Evolutionary conservation across 2,797 vertebrate genomes (phyloP).

Genomic region (Neostethus bicornis): DNA sequence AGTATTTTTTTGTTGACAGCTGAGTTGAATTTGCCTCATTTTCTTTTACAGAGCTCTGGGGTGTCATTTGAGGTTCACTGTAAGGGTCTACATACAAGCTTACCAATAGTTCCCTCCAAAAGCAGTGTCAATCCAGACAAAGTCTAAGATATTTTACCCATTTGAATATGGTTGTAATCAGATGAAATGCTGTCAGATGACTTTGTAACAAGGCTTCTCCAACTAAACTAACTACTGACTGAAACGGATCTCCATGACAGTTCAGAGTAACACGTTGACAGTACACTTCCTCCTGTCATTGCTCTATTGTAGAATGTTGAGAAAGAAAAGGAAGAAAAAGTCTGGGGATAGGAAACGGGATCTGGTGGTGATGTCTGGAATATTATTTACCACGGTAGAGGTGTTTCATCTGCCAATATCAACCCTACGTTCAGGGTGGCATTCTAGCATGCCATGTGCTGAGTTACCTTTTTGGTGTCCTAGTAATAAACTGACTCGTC

Average conservation of each 20-base stretch:
- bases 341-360: slow-evolving; percentile 5
- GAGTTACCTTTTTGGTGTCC: slow-evolving; percentile 40
- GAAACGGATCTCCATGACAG: slow-evolving; percentile 40
- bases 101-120: slow-evolving; percentile 26
- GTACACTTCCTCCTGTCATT: slow-evolving; percentile 23
- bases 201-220: slow-evolving; percentile 50
- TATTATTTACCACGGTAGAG: slow-evolving; percentile 37
- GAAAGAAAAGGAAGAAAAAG: slow-evolving; percentile 35
- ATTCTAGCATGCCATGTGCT: slow-evolving; percentile 59
- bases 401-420: slow-evolving; percentile 61
- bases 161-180: slow-evolving; percentile 53
- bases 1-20: slow-evolving; percentile 43
- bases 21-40: slow-evolving; percentile 12
- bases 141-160: slow-evolving; percentile 29
- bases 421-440: too few species aligned
- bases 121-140: slow-evolving; percentile 20
- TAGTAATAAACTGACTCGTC: slow-evolving; percentile 34
- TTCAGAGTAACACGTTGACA: slow-evolving; percentile 45
- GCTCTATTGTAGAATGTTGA: slow-evolving; percentile 24
- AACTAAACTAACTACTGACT: slow-evolving; percentile 52
- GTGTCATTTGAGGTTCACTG: slow-evolving; percentile 20
- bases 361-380: slow-evolving; percentile 14
- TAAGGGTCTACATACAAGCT: slow-evolving; percentile 31
- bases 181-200: slow-evolving; percentile 53
- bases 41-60: slow-evolving; percentile 18